Base-by-base conservation (phyloP, 1,140 invertebrate genomes). In the Hyphantria cunea region DNA sequence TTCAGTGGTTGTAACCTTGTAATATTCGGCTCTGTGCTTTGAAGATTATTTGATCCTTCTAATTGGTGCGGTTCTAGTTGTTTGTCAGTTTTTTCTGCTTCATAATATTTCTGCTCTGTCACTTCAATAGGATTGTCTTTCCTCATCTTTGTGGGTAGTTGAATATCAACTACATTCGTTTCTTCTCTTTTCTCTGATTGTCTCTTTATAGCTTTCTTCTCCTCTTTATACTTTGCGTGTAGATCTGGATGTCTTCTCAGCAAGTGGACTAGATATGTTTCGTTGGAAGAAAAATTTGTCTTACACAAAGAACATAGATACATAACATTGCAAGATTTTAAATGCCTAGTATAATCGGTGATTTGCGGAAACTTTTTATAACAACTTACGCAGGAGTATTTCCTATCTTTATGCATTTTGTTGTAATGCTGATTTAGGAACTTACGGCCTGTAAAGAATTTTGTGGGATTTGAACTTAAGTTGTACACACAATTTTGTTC, bases 371-470 rank as follows among this genome's bases (percentile, higher is more conserved):
- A 87, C 12, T 51, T 56, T 6, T 68, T 14, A 0, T 66, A 39
- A 17, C 87, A 88, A 0, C 37, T 59, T 0, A 50, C 52, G 15
- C 85, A 90, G 0, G 42, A 2, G 0, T 74, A 44, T 5, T 60
- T 50, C 48, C 82, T 83, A 0, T 33, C 47, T 25, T 49, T 74
- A 49, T 90, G 87, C 0, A 88, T 79, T 68, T 88, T 90, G 15
- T 73, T 82, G 0, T 66, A 74, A 42, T 88, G 87, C 63, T 88
- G 85, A 32, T 88, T 90, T 0, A 88, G 48, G n/a, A 67, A 76
- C 61, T 88, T 88, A 1, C 85, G 63, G 0, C 67, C 76, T 0
- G 63, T 51, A 6, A 90, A 88, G 34, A 54, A 76, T 68, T 87
- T 88, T 0, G 67, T 66, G 13, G 64, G 50, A 0, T 44, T 44